Evolutionary conservation across 2,888 invertebrate genomes (phyloP).

Genomic region (Pandemis cinnamomeana): DNA sequence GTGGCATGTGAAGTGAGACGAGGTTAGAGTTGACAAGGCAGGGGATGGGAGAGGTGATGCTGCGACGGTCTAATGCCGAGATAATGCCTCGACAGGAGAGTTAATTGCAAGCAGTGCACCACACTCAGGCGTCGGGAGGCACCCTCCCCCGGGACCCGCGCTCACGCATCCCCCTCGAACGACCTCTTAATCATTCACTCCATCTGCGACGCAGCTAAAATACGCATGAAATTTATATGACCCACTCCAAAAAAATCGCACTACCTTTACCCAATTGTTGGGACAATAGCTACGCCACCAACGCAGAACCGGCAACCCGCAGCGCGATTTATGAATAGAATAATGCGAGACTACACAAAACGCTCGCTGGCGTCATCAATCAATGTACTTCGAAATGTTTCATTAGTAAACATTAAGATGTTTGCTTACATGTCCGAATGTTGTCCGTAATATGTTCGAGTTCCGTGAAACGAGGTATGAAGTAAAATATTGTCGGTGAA

Average conservation of each 20-base stretch:
- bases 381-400: constrained; percentile 82
- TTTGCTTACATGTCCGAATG: constrained; percentile 82
- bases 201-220: constrained; percentile 68
- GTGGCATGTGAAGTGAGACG: constrained; percentile 5
- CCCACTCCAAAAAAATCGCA: constrained; percentile 67
- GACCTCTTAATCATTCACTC: constrained; percentile 79
- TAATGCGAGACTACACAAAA: constrained; percentile 76
- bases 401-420: constrained; percentile 85
- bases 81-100: constrained; percentile 77
- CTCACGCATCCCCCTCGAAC: constrained; percentile 54
- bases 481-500: constrained; percentile 70
- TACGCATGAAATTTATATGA: constrained; percentile 81
- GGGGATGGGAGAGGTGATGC: constrained; percentile 35
- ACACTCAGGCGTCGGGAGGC: constrained; percentile 67
- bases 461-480: constrained; percentile 77
- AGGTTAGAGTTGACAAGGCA: constrained; percentile 12
- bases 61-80: constrained; percentile 66
- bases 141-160: constrained; percentile 62
- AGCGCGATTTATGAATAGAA: constrained; percentile 79
- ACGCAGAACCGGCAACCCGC: constrained; percentile 75
- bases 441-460: constrained; percentile 71
- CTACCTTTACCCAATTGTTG: constrained; percentile 72
- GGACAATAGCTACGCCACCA: constrained; percentile 78
- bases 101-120: constrained; percentile 80
- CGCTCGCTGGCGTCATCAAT: constrained; percentile 79